These are phyloP conservation scores for Chydorus sphaericus DNA, from an alignment of 2,888 invertebrate species.

Conservation along the genomic window DNA sequence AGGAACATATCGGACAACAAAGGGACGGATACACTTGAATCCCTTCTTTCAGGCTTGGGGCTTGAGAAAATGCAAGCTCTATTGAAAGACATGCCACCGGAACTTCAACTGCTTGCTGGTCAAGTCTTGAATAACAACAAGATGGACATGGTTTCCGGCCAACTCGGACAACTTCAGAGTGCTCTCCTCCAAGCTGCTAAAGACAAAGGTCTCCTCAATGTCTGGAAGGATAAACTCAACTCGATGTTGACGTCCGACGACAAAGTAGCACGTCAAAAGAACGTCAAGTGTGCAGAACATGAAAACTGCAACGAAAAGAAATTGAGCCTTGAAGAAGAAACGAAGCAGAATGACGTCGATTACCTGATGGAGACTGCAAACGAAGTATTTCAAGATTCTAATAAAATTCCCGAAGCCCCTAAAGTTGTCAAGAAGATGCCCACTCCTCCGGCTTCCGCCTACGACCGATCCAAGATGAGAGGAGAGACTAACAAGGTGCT, in stretches of 20 bases:
- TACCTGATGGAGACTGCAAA: neutral
- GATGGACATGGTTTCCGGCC: neutral
- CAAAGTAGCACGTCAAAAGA: too few species aligned
- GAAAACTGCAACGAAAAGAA: neutral
- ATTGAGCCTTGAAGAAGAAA: neutral
- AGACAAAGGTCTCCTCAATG: slow-evolving; percentile 8
- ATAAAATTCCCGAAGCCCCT: neutral
- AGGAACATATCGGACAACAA: neutral
- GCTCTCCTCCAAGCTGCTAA: slow-evolving; percentile 6
- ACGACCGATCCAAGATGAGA: too few species aligned
- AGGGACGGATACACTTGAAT: neutral
- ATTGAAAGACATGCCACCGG: neutral
- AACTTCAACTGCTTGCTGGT: neutral
- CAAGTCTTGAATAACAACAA: neutral
- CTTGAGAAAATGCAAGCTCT: neutral
- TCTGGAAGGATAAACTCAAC: slow-evolving; percentile 11
- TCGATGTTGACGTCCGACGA: slow-evolving; percentile 5
- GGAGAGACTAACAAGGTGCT: neutral
- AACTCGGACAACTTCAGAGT: neutral
- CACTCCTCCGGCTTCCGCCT: too few species aligned
- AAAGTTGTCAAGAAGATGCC: neutral
- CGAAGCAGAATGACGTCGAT: neutral
- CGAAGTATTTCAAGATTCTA: neutral
- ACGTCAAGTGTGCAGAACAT: too few species aligned
- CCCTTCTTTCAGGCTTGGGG: neutral